These are phyloP conservation scores for Carapus acus DNA, from an alignment of 2,797 vertebrate genomes.

Conservation along the genomic window DNA sequence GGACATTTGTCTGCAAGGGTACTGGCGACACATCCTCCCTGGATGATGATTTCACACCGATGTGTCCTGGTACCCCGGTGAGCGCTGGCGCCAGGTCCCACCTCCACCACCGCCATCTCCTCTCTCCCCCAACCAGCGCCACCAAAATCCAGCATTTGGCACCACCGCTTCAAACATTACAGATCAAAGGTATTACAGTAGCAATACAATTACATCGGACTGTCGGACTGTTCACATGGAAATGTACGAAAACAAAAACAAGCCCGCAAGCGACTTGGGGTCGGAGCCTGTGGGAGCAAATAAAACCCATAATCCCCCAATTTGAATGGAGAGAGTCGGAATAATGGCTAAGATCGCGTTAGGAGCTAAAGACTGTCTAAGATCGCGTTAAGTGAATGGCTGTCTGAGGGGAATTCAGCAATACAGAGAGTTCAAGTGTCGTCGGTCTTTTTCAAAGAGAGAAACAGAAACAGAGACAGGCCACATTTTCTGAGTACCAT, in stretches of 20 bases:
- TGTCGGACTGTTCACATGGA: slow-evolving; percentile 61
- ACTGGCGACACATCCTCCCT: no score
- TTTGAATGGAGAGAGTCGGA: no score
- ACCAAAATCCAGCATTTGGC: slow-evolving; percentile 62
- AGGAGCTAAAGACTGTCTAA: no score
- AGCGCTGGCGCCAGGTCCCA: no score
- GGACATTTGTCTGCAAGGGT: no score
- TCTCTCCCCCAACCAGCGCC: slow-evolving; percentile 32
- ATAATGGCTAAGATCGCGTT: not conserved
- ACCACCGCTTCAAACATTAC: slow-evolving; percentile 53
- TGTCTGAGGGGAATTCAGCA: no score
- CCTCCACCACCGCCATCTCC: slow-evolving; percentile 52
- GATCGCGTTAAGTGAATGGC: no score
- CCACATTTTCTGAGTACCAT: no score
- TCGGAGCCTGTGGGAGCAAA: slow-evolving; percentile 34
- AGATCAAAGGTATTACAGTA: slow-evolving; percentile 76
- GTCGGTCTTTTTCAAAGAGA: no score
- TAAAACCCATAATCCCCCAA: slow-evolving; percentile 1
- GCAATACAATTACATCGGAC: slow-evolving; percentile 65
- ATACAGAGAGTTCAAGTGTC: no score
- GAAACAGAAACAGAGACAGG: no score
- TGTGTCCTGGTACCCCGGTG: slow-evolving; percentile 47
- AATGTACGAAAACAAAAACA: slow-evolving; percentile 54
- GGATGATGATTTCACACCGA: slow-evolving; percentile 41
- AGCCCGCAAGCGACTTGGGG: no score